Conservation (phyloP, 2,888 invertebrate genomes). For the Brenthis ino region DNA sequence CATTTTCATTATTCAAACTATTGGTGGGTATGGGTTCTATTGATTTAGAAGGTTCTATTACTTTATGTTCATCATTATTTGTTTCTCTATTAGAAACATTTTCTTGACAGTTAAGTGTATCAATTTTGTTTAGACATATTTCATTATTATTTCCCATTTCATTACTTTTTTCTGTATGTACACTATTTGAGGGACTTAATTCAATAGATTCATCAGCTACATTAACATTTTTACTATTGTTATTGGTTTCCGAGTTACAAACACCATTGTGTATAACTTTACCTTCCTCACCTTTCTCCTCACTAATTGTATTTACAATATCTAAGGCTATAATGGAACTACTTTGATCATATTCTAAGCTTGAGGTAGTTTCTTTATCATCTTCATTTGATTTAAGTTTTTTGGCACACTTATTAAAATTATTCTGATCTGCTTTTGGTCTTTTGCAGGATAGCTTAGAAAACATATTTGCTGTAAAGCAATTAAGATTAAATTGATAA, state of each 20-base stretch:
- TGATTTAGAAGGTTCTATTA: slow-evolving; percentile 37
- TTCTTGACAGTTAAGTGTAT: not conserved
- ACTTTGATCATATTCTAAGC: slow-evolving; percentile 38
- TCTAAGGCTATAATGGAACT: slow-evolving; percentile 34
- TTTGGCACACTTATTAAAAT: slow-evolving; percentile 29
- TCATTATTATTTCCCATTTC: no score
- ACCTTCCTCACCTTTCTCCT: slow-evolving; percentile 30
- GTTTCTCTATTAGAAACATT: not conserved
- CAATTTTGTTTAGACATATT: no score
- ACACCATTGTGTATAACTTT: no score
- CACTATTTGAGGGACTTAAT: no score
- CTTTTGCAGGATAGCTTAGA: slow-evolving; percentile 12
- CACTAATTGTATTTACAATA: slow-evolving; percentile 23
- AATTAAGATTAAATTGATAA: no score
- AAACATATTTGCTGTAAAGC: not conserved
- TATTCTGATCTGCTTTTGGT: slow-evolving; percentile 21
- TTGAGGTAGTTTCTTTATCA: slow-evolving; percentile 44
- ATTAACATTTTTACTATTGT: no score
- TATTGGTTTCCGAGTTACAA: no score
- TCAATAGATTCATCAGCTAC: no score
- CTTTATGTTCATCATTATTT: slow-evolving; percentile 23
- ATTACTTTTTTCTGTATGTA: no score
- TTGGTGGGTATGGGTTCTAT: not conserved
- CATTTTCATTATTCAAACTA: not conserved
- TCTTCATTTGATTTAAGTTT: slow-evolving; percentile 35